These are phyloP conservation scores for Stramonita haemastoma DNA, from an alignment of 2,888 invertebrate genomes.

Conservation along the genomic window DNA sequence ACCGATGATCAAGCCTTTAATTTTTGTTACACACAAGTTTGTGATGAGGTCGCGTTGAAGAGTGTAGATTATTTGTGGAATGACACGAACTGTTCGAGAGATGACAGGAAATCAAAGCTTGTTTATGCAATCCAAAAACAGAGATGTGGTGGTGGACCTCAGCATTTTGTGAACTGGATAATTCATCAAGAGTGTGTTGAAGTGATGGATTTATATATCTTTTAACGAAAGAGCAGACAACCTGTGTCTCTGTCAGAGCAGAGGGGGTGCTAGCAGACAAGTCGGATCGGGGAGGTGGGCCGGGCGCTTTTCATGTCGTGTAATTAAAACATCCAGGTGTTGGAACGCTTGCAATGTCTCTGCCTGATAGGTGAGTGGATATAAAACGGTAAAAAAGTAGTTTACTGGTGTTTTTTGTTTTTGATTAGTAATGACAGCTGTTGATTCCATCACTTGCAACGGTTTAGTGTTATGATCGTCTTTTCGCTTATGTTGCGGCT, in stretches of 20 bases:
- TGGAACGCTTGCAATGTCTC: conserved; percentile 2
- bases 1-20: not conserved
- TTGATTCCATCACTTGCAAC: too few relatives aligned
- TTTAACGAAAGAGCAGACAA: not conserved
- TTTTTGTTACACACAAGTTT: not conserved
- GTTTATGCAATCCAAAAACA: not conserved
- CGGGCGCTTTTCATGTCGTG: conserved; percentile 11
- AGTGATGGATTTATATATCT: not conserved
- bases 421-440: not conserved
- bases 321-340: conserved; percentile 4
- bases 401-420: not conserved
- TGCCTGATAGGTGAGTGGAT: not conserved
- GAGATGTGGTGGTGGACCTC: not conserved
- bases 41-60: conserved; percentile 22
- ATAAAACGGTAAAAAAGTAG: not conserved
- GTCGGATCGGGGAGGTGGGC: conserved; percentile 2
- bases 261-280: not conserved
- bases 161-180: not conserved
- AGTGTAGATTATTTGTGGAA: conserved; percentile 20
- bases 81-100: conserved; percentile 2
- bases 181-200: not conserved
- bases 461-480: too few relatives aligned
- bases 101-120: not conserved
- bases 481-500: too few relatives aligned
- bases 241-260: not conserved